Evolutionary conservation across 2,888 invertebrate species (phyloP), one percentile per base, ranked within the genome.

Genomic region (Meiosimyza decipiens): DNA sequence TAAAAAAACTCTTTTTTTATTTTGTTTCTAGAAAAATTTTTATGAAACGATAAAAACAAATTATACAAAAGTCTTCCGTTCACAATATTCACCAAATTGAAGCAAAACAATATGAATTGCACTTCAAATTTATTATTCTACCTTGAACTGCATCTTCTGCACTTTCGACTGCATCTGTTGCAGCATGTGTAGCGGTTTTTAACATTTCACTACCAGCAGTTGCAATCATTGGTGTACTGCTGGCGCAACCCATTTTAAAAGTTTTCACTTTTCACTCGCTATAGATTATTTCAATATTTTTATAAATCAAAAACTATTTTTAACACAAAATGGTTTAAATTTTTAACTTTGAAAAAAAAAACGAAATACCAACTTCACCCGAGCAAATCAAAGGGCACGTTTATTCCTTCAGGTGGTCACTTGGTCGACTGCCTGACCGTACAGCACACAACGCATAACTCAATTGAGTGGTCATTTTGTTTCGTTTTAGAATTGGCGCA

Each of bases 181-280:
- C 82, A 79, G 75, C 83, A 80, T 84, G 83, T 78, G 82, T 79
- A 75, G 84, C 85, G 70, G 83, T 82, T 76, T 84, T 84, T 71
- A 84, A 75, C 79, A 84, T 83, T 80, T 84, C 84, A 80, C 83
- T 84, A 75, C 85, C 84, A 68, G 82, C 82, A 33, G 84, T 84
- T 73, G 84, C 84, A 77, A 84, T 79, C 84, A 84, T 83, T 71
- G 84, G 84, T 62, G 83, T 82, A 80, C 84, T 84, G 78, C 84
- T 81, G 69, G 84, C 84, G 75, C 84, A 84, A 79, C 84, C 84
- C 84, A 84, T 84, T 73, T 66, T 74, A 63, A 7, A 47, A 18
- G 65, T 75, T 73, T 72, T 71, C 28, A 47, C 3, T 57, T 40
- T 40, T 28, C 28, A 40, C 40, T 40, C 40, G 9, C 40, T 9